Evolutionary conservation across 2,113 vertebrate genomes (phyloP).

Genomic region (Tyrannus savana): DNA sequence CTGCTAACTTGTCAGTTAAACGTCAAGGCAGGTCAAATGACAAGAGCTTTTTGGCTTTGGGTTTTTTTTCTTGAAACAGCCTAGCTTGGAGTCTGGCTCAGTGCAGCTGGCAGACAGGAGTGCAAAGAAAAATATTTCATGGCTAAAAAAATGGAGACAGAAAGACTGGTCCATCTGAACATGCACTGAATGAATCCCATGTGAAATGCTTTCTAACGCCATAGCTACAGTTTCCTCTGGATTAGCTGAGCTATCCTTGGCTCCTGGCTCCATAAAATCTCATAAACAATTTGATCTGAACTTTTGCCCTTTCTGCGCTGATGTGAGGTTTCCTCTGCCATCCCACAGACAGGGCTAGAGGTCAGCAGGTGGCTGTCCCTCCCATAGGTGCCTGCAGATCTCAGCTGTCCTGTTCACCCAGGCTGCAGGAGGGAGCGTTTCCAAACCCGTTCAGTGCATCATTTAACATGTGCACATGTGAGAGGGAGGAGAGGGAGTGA

Average conservation of each 20-base stretch:
- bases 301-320: constrained; percentile 55
- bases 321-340: neutral
- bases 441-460: constrained; percentile 1
- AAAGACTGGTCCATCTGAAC: constrained; percentile 50
- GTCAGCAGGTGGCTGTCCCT: constrained; percentile 32
- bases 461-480: neutral
- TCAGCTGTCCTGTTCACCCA: neutral
- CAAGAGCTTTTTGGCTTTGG: neutral
- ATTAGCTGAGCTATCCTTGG: constrained; percentile 63
- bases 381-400: neutral
- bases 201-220: constrained; percentile 52
- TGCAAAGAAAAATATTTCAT: constrained; percentile 65
- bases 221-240: constrained; percentile 59
- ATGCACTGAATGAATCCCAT: constrained; percentile 41
- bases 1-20: neutral
- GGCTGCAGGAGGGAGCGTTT: neutral
- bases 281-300: constrained; percentile 58
- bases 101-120: constrained; percentile 28
- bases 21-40: neutral
- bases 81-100: constrained; percentile 19
- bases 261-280: constrained; percentile 39
- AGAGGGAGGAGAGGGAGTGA: neutral
- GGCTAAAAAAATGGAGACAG: constrained; percentile 68
- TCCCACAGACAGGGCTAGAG: neutral
- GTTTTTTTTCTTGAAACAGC: constrained; percentile 23